These are phyloP conservation scores for Malaclemys terrapin DNA, from an alignment of 2,113 vertebrate species.

Conservation along the genomic window DNA sequence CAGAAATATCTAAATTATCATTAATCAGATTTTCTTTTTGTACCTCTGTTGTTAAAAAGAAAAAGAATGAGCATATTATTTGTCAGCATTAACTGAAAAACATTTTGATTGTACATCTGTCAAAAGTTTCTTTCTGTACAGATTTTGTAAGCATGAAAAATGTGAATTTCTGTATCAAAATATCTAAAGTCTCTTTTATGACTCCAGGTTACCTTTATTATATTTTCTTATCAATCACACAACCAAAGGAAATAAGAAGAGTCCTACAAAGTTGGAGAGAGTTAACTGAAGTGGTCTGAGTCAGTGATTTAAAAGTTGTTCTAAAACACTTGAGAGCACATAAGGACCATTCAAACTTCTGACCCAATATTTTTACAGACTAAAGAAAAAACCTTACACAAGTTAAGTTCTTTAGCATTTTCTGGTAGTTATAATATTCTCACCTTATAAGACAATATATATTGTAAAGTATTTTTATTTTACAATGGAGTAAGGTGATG, in stretches of 20 bases:
- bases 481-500: background rate
- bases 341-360: background rate
- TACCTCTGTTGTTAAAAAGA: background rate
- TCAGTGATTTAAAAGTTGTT: background rate
- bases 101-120: background rate
- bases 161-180: background rate
- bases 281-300: background rate
- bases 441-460: background rate
- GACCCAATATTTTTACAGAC: background rate
- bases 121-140: background rate
- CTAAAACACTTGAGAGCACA: background rate
- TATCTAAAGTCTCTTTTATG: background rate
- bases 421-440: background rate
- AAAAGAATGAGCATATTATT: background rate
- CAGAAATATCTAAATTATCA: background rate
- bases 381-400: background rate
- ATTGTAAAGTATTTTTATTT: background rate
- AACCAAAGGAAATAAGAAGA: background rate
- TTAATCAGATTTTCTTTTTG: background rate
- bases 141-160: background rate
- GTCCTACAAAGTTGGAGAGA: background rate
- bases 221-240: background rate
- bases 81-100: background rate
- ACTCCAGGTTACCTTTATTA: background rate
- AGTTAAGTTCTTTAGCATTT: background rate